Conservation (phyloP, 1,140 invertebrate species). For the Zaprionus ghesquierei region DNA sequence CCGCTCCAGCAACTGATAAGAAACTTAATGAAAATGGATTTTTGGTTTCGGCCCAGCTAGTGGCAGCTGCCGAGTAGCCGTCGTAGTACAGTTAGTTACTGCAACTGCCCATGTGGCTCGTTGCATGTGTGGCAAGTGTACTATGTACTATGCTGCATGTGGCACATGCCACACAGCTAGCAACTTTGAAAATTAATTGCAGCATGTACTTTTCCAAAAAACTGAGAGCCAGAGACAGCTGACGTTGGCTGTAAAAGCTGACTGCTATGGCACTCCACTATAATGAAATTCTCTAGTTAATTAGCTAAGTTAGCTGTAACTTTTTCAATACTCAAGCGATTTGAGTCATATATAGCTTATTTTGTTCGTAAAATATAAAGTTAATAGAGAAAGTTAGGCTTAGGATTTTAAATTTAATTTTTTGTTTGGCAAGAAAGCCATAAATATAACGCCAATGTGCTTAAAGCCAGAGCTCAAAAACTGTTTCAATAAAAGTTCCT, state of each 20-base stretch:
- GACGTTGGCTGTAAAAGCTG: not conserved
- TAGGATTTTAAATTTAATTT: not conserved
- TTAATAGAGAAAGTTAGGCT: too few relatives aligned
- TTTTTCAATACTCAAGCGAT: not conserved
- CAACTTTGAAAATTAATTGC: not conserved
- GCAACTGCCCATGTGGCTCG: not conserved
- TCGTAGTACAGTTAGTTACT: not conserved
- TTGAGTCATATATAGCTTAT: not conserved
- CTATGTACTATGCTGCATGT: not conserved
- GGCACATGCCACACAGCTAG: not conserved
- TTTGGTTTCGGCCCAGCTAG: conserved; percentile 43
- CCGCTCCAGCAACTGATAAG: not conserved
- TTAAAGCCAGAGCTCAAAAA: too few relatives aligned
- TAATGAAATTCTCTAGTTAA: not conserved
- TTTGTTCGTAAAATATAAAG: not conserved
- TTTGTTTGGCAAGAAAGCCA: too few relatives aligned
- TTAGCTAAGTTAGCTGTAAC: not conserved
- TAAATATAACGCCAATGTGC: too few relatives aligned
- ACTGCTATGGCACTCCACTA: not conserved
- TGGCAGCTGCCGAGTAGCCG: not conserved
- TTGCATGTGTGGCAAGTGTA: not conserved
- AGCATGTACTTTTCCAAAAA: not conserved
- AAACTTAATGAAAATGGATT: conserved; percentile 67
- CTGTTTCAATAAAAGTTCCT: too few relatives aligned
- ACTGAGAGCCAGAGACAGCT: not conserved